Conservation (phyloP, 2,113 vertebrate genomes). For the Ursus arctos region DNA sequence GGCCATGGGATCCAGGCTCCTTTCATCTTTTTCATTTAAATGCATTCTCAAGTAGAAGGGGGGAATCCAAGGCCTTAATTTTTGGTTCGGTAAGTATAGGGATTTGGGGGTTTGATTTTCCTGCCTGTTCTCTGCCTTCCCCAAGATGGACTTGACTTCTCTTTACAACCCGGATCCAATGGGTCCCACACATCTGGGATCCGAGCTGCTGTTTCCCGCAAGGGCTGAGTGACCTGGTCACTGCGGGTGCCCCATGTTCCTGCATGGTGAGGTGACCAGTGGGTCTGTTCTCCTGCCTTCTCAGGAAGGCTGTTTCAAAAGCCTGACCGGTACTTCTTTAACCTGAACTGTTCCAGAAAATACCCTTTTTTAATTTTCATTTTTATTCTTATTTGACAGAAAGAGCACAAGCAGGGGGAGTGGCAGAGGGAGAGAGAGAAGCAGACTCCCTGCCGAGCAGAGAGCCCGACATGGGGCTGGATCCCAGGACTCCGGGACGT, state of each 20-base stretch:
- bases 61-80: neutral
- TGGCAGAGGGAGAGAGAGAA: no score
- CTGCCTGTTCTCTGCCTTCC: neutral
- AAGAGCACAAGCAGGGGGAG: no score
- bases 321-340: neutral
- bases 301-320: neutral
- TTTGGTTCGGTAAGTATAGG: neutral
- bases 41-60: neutral
- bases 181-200: neutral
- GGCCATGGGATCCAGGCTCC: accelerated
- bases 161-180: neutral
- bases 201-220: accelerated
- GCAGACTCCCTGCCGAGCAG: no score
- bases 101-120: neutral
- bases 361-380: neutral
- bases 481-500: no score
- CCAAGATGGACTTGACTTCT: neutral
- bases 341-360: neutral
- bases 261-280: no score
- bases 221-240: neutral
- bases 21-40: neutral
- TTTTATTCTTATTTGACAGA: no score
- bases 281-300: neutral
- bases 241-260: neutral
- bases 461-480: no score